Evolutionary conservation across 2,797 vertebrate species (phyloP).

Genomic region (Pristis pectinata): DNA sequence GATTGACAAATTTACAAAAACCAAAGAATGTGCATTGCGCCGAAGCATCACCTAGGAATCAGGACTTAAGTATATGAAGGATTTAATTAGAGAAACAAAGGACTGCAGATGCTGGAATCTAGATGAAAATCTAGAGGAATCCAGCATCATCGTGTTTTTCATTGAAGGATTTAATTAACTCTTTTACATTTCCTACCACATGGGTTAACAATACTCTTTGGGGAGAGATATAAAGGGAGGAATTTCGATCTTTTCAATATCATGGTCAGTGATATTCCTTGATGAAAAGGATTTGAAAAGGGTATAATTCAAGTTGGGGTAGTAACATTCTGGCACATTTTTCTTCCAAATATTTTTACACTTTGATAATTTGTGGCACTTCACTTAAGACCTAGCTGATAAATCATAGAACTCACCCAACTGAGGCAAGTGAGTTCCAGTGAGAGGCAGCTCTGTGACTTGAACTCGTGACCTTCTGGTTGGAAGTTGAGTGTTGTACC

Average conservation of each 20-base stretch:
- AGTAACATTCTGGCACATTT: not conserved
- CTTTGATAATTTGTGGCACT: slow-evolving; percentile 10
- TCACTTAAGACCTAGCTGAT: slow-evolving; percentile 23
- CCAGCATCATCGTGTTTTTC: too few relatives aligned
- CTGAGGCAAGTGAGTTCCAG: slow-evolving; percentile 35
- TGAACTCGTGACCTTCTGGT: slow-evolving; percentile 35
- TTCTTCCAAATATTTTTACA: slow-evolving; percentile 17
- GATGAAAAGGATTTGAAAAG: not conserved
- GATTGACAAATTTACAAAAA: not conserved
- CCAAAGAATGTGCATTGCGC: not conserved
- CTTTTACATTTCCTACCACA: not conserved
- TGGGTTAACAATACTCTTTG: not conserved
- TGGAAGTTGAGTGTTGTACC: slow-evolving; percentile 32
- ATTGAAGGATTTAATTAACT: too few relatives aligned
- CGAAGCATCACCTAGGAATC: not conserved
- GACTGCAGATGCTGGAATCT: too few relatives aligned
- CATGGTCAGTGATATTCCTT: not conserved
- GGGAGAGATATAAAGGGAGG: not conserved
- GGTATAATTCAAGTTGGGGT: not conserved
- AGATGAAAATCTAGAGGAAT: too few relatives aligned
- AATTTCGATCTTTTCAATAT: not conserved
- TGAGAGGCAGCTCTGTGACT: slow-evolving; percentile 35
- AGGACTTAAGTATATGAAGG: not conserved
- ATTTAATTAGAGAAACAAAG: too few relatives aligned
- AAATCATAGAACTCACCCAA: slow-evolving; percentile 38